Evolutionary conservation across 1,140 invertebrate species (phyloP).

Genomic region (Meteorus sp.): DNA sequence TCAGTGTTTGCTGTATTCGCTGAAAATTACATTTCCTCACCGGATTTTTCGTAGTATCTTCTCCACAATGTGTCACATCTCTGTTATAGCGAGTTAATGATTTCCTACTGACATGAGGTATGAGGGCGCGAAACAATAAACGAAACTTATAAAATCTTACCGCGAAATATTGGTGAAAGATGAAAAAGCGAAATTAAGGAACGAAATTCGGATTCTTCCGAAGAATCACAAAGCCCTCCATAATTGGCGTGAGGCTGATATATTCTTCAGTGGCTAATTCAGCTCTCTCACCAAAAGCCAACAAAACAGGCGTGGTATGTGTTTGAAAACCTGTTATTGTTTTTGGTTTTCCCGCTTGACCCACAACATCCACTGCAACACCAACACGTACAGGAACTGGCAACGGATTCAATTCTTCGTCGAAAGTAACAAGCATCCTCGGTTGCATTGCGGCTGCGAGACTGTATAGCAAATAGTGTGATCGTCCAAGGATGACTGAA

Average conservation of each 20-base stretch:
- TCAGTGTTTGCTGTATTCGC: no score
- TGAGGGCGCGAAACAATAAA: no score
- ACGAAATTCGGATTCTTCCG: constrained; percentile 85
- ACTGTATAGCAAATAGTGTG: constrained; percentile 95
- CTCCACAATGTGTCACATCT: no score
- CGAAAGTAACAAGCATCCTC: constrained; percentile 98
- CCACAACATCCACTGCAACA: constrained; percentile 98
- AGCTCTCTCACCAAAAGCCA: constrained; percentile 96
- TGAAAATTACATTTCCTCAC: no score
- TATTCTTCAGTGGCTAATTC: constrained; percentile 99
- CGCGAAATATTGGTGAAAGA: no score
- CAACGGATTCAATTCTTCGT: constrained; percentile 91
- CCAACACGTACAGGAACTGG: constrained; percentile 97
- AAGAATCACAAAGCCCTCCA: constrained; percentile 99
- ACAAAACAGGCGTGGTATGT: constrained; percentile 95
- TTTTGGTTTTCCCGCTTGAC: constrained; percentile 98
- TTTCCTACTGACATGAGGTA: no score
- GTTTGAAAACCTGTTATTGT: constrained; percentile 99
- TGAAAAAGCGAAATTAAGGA: constrained; percentile 45
- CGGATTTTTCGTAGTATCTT: no score
- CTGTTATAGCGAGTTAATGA: no score
- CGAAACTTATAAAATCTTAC: no score
- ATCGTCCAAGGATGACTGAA: constrained; percentile 90
- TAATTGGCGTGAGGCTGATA: constrained; percentile 88
- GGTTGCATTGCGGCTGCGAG: constrained; percentile 98